Base-by-base conservation (phyloP, 2,888 invertebrate species). In the Leptopterna dolabrata region DNA sequence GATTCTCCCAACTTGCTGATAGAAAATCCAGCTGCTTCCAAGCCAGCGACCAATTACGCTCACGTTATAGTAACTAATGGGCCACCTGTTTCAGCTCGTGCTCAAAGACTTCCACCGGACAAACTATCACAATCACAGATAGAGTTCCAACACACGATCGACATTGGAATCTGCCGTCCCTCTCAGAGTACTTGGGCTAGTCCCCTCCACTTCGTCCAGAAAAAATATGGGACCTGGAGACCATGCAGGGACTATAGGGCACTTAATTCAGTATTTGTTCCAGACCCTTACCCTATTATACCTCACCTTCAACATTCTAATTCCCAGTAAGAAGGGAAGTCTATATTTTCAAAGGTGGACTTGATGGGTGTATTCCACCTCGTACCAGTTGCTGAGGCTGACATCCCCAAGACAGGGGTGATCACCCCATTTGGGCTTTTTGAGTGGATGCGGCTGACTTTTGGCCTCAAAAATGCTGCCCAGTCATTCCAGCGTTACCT, bases 201-300 rank as follows among this genome's bases (percentile, higher is more conserved):
- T 24, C 86, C 88, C 2, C 70, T 86, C 4, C 86, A 82, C 19
- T 3, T 82, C 3, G 82, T 82, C 36, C 55, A 6, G 4, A 82
- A 81, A 83, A 89, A 76, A 73, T 87, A 16, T 89, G 89, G 19
- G 73, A 14, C 71, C 16, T 92, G 91, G 91, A 76, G 91, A 63
- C 90, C 91, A 0, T 91, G 92, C 83, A 92, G 92, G 6, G 91
- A 90, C 89, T 92, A 92, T 87, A 87, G 92, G 0, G 24, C 43
- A 0, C 88, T 92, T 0, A 92, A 92, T 87, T 80, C 89, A 0
- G 76, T 84, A 0, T 92, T 91, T 0, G 82, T 90, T 0, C 91
- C 91, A 0, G 91, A 92, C 88, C 82, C 90, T 2, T 91, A 91
- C 82, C 91, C 92, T 0, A n/a, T n/a, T n/a, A 88, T 91, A 1